Conservation (phyloP, 2,113 vertebrate genomes). For the Aleadryas rufinucha region DNA sequence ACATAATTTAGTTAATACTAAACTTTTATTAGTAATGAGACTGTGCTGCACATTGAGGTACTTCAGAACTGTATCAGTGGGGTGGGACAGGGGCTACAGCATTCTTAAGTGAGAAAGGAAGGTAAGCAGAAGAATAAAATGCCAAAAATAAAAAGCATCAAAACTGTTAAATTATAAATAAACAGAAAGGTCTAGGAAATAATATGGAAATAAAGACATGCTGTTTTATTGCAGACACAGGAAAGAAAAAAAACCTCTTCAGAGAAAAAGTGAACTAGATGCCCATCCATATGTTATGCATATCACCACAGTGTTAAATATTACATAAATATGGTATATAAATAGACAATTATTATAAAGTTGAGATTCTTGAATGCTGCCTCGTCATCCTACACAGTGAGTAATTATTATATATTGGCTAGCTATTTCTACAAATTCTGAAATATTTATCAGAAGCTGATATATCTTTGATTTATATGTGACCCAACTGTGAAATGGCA, state of each 20-base stretch:
- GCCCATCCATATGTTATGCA: background rate
- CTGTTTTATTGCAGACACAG: background rate
- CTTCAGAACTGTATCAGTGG: background rate
- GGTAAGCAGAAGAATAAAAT: background rate
- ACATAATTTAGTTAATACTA: background rate
- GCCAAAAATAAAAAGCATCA: background rate
- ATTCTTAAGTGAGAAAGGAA: background rate
- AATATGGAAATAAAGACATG: background rate
- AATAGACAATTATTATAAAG: background rate
- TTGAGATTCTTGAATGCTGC: background rate
- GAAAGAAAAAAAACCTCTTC: background rate
- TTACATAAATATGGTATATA: background rate
- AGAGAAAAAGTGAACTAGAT: background rate
- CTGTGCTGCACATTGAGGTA: background rate
- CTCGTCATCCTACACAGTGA: background rate
- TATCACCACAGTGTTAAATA: background rate
- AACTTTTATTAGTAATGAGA: background rate
- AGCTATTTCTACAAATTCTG: background rate
- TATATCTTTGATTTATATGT: background rate
- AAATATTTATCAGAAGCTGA: background rate
- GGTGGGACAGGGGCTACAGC: fast-evolving
- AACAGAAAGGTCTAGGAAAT: background rate
- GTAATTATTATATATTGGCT: background rate
- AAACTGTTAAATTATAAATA: background rate
- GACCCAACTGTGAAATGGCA: background rate